Conservation (phyloP, 2,113 vertebrate genomes). For the Datnioides undecimradiatus region DNA sequence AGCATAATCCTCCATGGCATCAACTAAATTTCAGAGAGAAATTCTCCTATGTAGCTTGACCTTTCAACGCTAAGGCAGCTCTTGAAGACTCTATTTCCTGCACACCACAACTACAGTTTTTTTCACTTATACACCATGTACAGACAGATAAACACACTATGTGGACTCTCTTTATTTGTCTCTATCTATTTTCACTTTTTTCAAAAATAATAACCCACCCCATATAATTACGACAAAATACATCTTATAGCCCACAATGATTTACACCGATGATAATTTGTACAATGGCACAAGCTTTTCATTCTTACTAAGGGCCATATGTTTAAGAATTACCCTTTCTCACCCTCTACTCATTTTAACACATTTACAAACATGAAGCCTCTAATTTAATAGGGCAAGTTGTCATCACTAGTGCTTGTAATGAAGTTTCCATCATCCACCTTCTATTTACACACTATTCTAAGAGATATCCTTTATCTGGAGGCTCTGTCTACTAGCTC, state of each 20-base stretch:
- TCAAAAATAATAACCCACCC: not conserved
- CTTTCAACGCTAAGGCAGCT: slow-evolving; percentile 10
- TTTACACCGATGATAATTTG: not conserved
- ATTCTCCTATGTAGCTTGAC: not conserved
- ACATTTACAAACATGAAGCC: not conserved
- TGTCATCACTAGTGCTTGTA: not conserved
- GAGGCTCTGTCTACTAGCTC: not conserved
- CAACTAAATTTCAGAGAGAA: not conserved
- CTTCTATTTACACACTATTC: not conserved
- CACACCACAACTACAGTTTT: slow-evolving; percentile 14
- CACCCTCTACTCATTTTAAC: too few species aligned
- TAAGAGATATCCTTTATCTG: not conserved
- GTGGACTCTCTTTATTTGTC: not conserved
- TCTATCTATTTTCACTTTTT: not conserved
- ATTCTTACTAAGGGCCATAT: not conserved
- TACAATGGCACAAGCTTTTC: not conserved
- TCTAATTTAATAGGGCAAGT: not conserved
- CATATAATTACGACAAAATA: not conserved
- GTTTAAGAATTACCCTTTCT: not conserved
- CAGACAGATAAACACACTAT: not conserved
- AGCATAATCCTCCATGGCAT: not conserved
- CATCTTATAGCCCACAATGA: not conserved
- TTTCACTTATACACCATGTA: not conserved
- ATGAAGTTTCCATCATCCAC: not conserved
- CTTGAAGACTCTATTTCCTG: not conserved